Conservation (phyloP, 2,113 vertebrate genomes). For the Rhinoderma darwinii region DNA sequence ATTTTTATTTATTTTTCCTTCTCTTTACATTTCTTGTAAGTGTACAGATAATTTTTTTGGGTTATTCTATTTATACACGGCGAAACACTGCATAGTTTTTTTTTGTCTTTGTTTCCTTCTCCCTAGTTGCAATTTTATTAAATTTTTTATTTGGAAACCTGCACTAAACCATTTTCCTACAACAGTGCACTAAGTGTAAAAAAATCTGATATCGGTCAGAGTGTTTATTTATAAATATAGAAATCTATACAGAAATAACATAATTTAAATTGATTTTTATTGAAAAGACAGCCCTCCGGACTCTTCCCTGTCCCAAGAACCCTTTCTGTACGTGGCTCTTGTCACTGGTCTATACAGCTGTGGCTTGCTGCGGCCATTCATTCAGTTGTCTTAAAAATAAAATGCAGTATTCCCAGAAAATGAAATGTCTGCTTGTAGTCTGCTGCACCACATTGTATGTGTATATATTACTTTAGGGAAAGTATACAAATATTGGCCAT, state of each 20-base stretch:
- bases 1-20: slow-evolving; percentile 69
- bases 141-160: slow-evolving; percentile 78
- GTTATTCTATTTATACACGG: slow-evolving; percentile 73
- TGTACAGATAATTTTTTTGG: slow-evolving; percentile 69
- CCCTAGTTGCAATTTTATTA: slow-evolving; percentile 76
- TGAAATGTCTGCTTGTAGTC: background rate
- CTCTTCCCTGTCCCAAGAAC: slow-evolving; percentile 65
- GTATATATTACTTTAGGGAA: background rate
- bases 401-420: slow-evolving; percentile 40
- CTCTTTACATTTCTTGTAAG: slow-evolving; percentile 62
- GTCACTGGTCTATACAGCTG: slow-evolving; percentile 67
- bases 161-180: slow-evolving; percentile 94
- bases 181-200: slow-evolving; percentile 94
- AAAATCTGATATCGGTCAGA: slow-evolving; percentile 86
- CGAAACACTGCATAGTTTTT: slow-evolving; percentile 74
- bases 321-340: slow-evolving; percentile 67
- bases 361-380: slow-evolving; percentile 63
- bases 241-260: slow-evolving; percentile 78
- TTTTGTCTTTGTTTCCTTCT: slow-evolving; percentile 80
- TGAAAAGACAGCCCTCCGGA: slow-evolving; percentile 46
- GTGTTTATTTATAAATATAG: slow-evolving; percentile 92
- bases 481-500: background rate
- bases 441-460: background rate
- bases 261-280: slow-evolving; percentile 95
- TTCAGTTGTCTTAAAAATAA: slow-evolving; percentile 69